These are phyloP conservation scores for Rhodinocichla rosea DNA, from an alignment of 2,113 vertebrate species.

Conservation along the genomic window DNA sequence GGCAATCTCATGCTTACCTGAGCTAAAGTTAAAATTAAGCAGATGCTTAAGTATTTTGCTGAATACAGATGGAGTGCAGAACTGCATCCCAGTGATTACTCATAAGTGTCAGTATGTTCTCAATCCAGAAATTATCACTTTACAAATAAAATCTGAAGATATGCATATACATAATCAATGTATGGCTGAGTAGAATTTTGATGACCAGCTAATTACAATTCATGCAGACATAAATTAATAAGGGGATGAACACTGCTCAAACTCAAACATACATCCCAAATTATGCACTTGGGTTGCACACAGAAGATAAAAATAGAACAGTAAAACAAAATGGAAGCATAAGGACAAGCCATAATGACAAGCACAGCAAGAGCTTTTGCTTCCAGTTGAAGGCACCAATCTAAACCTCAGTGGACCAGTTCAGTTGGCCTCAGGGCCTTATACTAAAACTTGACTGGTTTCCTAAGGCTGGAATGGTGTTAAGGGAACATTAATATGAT, in stretches of 20 bases:
- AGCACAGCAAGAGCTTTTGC: background rate
- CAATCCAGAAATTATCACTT: slow-evolving; percentile 55
- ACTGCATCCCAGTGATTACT: slow-evolving; percentile 51
- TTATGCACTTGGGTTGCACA: background rate
- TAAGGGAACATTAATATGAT: background rate
- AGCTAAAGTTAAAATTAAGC: slow-evolving; percentile 53
- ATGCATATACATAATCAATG: slow-evolving; percentile 41
- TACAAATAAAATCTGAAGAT: slow-evolving; percentile 57
- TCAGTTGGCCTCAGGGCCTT: background rate
- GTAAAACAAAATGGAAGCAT: background rate
- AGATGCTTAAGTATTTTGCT: slow-evolving; percentile 40
- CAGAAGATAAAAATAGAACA: background rate
- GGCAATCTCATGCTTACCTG: slow-evolving; percentile 30
- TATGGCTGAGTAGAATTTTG: slow-evolving; percentile 53
- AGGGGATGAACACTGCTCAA: background rate
- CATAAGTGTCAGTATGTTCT: slow-evolving; percentile 53
- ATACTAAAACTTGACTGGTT: background rate
- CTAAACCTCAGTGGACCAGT: background rate
- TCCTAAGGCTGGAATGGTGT: background rate
- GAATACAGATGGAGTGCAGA: slow-evolving; percentile 51
- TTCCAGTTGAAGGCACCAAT: background rate
- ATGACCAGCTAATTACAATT: slow-evolving; percentile 38
- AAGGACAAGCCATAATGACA: background rate
- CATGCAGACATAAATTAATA: slow-evolving; percentile 1
- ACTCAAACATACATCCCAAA: background rate